A percentile compares a stretch with the other conserved stretches of the same genome.
phyloP scores from a whole-genome alignment of 2,113 vertebrate genomes.

The Ceuthmochares aereus region DNA sequence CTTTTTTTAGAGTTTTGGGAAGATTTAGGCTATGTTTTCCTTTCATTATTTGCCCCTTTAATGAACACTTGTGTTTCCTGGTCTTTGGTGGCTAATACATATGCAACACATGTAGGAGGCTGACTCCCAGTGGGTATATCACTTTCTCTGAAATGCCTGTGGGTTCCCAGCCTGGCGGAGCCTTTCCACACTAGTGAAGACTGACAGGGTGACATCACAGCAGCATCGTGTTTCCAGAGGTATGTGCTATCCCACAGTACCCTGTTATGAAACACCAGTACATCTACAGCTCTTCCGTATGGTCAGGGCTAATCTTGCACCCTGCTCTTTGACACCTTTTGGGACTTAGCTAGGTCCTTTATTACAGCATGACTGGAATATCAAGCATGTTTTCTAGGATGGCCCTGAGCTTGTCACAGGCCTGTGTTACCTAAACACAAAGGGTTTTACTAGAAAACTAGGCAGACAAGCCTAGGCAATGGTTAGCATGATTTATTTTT shows the following conservation, averaged over 20 bases:
- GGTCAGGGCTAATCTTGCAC: background rate
- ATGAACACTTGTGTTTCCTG: background rate
- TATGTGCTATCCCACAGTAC: background rate
- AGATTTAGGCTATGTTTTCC: background rate
- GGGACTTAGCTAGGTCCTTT: background rate
- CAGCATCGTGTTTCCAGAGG: background rate
- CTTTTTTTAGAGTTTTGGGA: background rate
- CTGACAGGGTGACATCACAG: background rate
- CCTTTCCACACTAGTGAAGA: background rate
- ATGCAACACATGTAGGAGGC: background rate
- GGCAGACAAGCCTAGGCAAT: no score
- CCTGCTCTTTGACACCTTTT: background rate
- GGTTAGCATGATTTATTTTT: no score
- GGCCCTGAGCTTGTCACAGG: no score
- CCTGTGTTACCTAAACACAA: no score
- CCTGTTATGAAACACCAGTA: fast-evolving
- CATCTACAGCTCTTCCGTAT: background rate
- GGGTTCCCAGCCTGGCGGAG: background rate
- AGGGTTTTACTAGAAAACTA: no score
- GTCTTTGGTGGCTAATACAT: background rate
- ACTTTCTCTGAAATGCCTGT: background rate
- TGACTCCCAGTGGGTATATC: background rate
- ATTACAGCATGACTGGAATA: no score
- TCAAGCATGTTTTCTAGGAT: no score
- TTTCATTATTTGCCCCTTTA: background rate